Evolutionary conservation across 2,888 invertebrate genomes (phyloP).

Genomic region (Himalopsyche anomala): DNA sequence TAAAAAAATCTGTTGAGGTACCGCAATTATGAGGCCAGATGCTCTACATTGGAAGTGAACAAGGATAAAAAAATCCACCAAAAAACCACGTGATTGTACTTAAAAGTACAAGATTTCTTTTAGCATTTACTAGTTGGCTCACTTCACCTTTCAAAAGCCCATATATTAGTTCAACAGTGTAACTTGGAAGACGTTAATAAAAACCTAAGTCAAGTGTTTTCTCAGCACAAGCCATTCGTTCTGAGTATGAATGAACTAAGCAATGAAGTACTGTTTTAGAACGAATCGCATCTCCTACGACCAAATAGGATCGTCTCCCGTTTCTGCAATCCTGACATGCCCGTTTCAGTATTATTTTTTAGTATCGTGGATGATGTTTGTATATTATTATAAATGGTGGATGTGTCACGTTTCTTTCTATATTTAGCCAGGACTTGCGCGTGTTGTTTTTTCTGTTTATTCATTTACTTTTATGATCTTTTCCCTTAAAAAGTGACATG

Average conservation of each 20-base stretch:
- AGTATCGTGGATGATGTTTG: neutral
- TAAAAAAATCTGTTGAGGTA: no score
- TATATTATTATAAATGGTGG: conserved; percentile 7
- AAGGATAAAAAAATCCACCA: no score
- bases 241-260: conserved; percentile 45
- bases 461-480: no score
- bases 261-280: neutral
- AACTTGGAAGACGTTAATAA: neutral
- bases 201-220: conserved; percentile 5
- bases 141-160: neutral
- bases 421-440: neutral
- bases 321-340: conserved; percentile 16
- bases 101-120: no score
- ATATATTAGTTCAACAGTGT: neutral
- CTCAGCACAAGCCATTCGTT: conserved; percentile 29
- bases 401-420: conserved; percentile 26
- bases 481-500: no score
- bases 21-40: no score
- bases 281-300: neutral
- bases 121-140: no score
- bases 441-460: no score
- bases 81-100: no score
- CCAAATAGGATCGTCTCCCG: conserved; percentile 7
- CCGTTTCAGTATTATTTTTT: conserved; percentile 3
- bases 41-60: no score